Percentiles rank a stretch among this genome's conserved stretches.
Evolutionary conservation across 2,797 vertebrate species (phyloP).

Genomic region (Ptychadena robeensis): DNA sequence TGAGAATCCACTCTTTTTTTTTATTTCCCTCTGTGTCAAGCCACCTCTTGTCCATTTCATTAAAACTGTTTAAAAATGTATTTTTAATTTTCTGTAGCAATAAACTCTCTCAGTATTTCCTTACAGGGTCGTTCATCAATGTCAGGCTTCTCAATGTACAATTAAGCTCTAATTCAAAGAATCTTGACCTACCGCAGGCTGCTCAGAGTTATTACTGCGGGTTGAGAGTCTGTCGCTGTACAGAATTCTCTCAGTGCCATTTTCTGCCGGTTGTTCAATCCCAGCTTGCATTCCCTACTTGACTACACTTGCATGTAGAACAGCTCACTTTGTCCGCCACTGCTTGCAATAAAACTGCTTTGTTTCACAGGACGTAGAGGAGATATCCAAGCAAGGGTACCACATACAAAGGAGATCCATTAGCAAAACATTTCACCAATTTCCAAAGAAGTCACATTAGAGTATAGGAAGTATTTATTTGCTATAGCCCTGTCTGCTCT

Average conservation of each 20-base stretch:
- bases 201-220: background rate
- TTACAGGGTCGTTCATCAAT: slow-evolving; percentile 36
- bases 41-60: slow-evolving; percentile 47
- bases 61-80: slow-evolving; percentile 60
- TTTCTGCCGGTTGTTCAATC: background rate
- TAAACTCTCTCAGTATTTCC: slow-evolving; percentile 28
- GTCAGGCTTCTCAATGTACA: slow-evolving; percentile 40
- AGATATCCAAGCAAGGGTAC: background rate
- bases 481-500: too few relatives aligned
- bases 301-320: background rate
- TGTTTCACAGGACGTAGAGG: background rate
- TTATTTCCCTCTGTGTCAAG: slow-evolving; percentile 22
- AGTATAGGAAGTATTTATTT: too few relatives aligned
- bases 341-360: background rate
- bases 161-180: slow-evolving; percentile 32
- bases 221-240: background rate
- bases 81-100: slow-evolving; percentile 56
- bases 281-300: background rate
- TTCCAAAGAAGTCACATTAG: too few relatives aligned
- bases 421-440: too few relatives aligned
- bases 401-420: background rate
- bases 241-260: background rate
- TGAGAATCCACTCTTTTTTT: slow-evolving; percentile 2
- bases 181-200: slow-evolving; percentile 25
- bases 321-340: background rate